A percentile compares a stretch with the other conserved stretches of the same genome.
These are phyloP conservation scores for Smittia sp. DNA, from an alignment of 2,888 invertebrate genomes.

Conservation along the genomic window DNA sequence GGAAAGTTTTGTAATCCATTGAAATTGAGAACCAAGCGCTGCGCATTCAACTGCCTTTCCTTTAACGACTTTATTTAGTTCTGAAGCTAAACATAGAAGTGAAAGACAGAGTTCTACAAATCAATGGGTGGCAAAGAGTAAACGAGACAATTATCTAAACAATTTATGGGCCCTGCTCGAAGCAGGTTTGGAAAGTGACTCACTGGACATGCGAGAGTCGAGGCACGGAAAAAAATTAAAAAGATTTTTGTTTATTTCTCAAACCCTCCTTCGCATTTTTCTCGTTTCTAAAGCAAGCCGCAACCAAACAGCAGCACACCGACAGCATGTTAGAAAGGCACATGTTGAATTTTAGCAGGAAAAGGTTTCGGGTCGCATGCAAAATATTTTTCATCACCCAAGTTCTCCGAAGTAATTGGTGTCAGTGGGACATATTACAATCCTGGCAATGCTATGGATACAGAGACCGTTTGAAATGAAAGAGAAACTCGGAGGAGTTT, in stretches of 20 bases:
- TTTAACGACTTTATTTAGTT: conserved; percentile 35
- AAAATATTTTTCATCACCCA: conserved; percentile 1
- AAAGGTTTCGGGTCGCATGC: conserved; percentile 20
- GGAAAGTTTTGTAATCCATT: conserved; percentile 12
- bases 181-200: conserved; percentile 34
- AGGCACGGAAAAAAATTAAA: background rate
- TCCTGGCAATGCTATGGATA: background rate
- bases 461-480: background rate
- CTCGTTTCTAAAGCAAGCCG: background rate
- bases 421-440: background rate
- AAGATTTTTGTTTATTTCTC: conserved; percentile 5
- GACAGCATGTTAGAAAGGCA: conserved; percentile 9
- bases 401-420: conserved; percentile 6
- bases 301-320: conserved; percentile 15
- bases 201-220: conserved; percentile 5
- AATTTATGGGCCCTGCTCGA: conserved; percentile 36
- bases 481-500: background rate
- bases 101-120: conserved; percentile 30
- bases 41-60: background rate
- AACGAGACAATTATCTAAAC: conserved; percentile 40
- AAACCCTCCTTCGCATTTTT: background rate
- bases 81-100: conserved; percentile 6
- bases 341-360: conserved; percentile 14
- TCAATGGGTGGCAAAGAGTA: conserved; percentile 38
- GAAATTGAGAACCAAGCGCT: conserved; percentile 27